Percentiles rank a stretch among this genome's conserved stretches.
Evolutionary conservation across 2,113 vertebrate species (phyloP).

Genomic region (Pelvicachromis taeniatus): DNA sequence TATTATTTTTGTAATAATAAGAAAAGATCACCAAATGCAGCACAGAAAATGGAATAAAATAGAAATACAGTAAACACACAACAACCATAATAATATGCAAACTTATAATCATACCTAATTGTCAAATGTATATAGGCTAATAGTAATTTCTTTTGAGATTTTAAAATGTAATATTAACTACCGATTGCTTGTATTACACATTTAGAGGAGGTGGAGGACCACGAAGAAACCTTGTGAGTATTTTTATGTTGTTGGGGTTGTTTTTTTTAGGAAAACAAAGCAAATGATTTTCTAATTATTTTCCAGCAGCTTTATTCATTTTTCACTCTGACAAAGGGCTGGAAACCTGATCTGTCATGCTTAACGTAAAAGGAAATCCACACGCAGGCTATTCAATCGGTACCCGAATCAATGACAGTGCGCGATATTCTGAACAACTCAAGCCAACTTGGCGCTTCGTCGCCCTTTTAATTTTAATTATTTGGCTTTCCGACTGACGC

Average conservation of each 20-base stretch:
- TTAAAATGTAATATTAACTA: background rate
- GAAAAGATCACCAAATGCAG: too few relatives aligned
- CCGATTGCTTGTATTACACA: background rate
- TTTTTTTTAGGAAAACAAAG: background rate
- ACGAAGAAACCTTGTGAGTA: background rate
- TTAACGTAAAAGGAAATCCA: background rate
- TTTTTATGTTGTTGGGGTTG: too few relatives aligned
- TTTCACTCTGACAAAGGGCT: background rate
- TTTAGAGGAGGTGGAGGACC: background rate
- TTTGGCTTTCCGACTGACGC: fast-evolving
- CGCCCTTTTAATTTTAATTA: fast-evolving
- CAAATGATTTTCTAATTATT: background rate
- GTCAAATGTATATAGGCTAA: background rate
- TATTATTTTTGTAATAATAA: too few relatives aligned
- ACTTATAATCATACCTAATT: background rate
- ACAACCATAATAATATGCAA: background rate
- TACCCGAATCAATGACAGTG: conserved; percentile 12
- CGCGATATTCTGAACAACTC: background rate
- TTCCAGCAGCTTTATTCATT: background rate
- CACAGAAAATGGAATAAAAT: too few relatives aligned
- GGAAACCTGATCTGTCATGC: background rate
- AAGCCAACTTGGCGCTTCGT: fast-evolving
- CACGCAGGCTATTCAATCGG: conserved; percentile 19
- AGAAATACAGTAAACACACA: background rate
- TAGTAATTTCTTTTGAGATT: background rate